These are phyloP conservation scores for Steinernema hermaphroditum DNA, from an alignment of 2,888 invertebrate species.

Conservation along the genomic window DNA sequence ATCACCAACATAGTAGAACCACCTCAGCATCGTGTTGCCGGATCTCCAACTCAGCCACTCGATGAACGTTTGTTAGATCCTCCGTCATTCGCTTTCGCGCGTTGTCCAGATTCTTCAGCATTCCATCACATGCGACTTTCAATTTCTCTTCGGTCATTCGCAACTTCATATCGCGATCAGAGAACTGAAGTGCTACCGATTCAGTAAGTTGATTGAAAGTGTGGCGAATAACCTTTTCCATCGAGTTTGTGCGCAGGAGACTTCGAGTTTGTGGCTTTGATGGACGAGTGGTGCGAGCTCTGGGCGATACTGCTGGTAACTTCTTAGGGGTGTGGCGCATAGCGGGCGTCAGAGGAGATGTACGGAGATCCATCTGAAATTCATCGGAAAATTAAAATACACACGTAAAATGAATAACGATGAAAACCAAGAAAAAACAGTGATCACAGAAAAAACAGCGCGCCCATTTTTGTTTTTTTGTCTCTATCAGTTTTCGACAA, in stretches of 20 bases:
- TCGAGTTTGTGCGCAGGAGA: background rate
- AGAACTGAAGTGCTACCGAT: background rate
- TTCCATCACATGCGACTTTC: background rate
- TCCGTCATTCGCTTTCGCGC: background rate
- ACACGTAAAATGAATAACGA: no score
- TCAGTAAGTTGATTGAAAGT: no score
- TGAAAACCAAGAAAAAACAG: no score
- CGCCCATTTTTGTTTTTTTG: no score
- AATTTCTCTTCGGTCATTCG: constrained; percentile 5
- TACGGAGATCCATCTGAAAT: no score
- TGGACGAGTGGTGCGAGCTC: background rate
- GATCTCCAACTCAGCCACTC: background rate
- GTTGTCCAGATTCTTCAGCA: background rate
- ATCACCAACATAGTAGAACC: background rate
- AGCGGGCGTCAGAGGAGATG: no score
- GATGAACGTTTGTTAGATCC: background rate
- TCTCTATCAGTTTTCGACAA: no score
- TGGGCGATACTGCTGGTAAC: background rate
- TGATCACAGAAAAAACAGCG: no score
- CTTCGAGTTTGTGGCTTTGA: background rate
- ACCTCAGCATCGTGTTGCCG: constrained; percentile 3
- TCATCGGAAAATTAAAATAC: no score
- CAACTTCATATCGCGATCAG: background rate
- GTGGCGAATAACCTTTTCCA: background rate
- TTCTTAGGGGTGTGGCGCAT: no score